phyloP scores from a whole-genome alignment of 2,888 invertebrate genomes.

The Brassicogethes aeneus region DNA sequence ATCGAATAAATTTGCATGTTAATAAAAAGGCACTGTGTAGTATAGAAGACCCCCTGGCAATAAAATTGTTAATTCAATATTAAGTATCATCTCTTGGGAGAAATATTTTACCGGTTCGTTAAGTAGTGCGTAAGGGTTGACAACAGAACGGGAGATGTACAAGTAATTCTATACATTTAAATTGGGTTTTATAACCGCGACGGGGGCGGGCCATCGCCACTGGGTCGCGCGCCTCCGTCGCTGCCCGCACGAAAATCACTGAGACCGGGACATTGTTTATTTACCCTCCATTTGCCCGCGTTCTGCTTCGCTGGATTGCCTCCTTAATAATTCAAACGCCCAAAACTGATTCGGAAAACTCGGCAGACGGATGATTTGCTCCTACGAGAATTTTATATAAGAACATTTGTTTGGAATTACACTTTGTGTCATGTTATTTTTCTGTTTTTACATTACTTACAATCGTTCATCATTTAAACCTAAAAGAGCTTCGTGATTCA shows the following conservation, averaged over 20 bases:
- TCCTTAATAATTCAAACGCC: too few relatives aligned
- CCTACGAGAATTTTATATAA: too few relatives aligned
- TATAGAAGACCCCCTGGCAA: neutral
- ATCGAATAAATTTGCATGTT: conserved; percentile 1
- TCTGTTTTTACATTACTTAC: too few relatives aligned
- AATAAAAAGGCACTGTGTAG: neutral
- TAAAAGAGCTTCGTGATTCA: too few relatives aligned
- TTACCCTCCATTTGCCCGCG: conserved; percentile 17
- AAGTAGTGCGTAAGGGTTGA: conserved; percentile 32
- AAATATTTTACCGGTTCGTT: conserved; percentile 37
- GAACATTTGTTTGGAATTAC: too few relatives aligned
- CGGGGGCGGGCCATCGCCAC: conserved; percentile 4
- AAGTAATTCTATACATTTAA: conserved; percentile 42
- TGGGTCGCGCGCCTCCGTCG: neutral
- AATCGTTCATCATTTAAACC: too few relatives aligned
- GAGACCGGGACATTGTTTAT: conserved; percentile 26
- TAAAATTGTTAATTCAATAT: conserved; percentile 24
- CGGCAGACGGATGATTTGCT: too few relatives aligned
- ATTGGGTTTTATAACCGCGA: conserved; percentile 35
- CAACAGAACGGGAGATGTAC: conserved; percentile 36
- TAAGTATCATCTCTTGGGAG: conserved; percentile 29
- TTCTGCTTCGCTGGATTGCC: too few relatives aligned
- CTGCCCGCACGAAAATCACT: too few relatives aligned
- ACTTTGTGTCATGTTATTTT: too few relatives aligned
- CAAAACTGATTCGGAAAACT: too few relatives aligned